Evolutionary conservation across 2,113 vertebrate genomes (phyloP).

Genomic region (Lamprotornis superbus): DNA sequence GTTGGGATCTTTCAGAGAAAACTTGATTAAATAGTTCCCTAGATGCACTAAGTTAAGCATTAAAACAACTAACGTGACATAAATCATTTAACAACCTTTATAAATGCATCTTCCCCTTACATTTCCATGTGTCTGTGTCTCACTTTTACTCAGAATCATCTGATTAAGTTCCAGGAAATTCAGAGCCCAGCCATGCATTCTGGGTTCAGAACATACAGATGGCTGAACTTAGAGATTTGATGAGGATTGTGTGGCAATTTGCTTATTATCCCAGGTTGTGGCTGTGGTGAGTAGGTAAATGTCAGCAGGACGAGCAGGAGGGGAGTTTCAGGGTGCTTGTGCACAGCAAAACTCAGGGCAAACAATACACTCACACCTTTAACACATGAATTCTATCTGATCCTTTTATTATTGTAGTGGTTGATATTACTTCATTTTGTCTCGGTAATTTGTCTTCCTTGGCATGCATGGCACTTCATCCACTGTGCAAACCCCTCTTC

Average conservation of each 20-base stretch:
- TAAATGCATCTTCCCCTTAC: not conserved
- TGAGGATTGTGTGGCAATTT: not conserved
- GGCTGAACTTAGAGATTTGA: not conserved
- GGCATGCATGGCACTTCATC: not conserved
- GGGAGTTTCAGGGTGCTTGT: not conserved
- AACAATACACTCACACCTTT: not conserved
- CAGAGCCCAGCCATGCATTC: not conserved
- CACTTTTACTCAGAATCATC: not conserved
- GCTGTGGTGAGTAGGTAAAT: not conserved
- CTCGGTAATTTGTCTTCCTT: not conserved
- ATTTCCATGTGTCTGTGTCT: not conserved
- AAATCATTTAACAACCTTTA: constrained; percentile 26
- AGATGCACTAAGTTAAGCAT: not conserved
- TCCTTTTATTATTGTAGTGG: not conserved
- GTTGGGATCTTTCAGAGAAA: constrained; percentile 7
- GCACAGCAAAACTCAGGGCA: not conserved
- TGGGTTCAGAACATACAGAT: not conserved
- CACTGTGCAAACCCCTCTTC: not conserved
- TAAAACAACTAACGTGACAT: not conserved
- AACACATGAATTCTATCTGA: not conserved
- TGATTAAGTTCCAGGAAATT: not conserved
- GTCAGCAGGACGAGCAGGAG: not conserved
- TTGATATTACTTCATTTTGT: not conserved
- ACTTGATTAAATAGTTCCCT: constrained; percentile 34
- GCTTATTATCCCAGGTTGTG: not conserved